Evolutionary conservation across 1,140 invertebrate species (phyloP).

Genomic region (Microplitis demolitor): DNA sequence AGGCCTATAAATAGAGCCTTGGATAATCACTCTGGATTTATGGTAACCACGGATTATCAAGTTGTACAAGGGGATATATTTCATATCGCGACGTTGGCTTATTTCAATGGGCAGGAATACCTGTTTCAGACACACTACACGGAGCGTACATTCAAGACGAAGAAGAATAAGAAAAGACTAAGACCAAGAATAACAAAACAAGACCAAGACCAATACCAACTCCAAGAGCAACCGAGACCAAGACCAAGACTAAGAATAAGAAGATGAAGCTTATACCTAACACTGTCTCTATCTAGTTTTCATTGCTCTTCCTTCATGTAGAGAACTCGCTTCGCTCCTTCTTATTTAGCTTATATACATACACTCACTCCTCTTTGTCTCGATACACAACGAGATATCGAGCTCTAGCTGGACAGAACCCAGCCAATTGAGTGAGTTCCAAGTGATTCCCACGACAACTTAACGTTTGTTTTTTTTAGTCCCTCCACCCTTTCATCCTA

Average conservation of each 20-base stretch:
- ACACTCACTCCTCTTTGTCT: slow-evolving; percentile 1
- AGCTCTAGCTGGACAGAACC: too few species aligned
- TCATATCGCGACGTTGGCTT: slow-evolving; percentile 61
- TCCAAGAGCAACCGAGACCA: neutral
- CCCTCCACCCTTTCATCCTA: neutral
- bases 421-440: neutral
- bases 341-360: too few species aligned
- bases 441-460: slow-evolving; percentile 16
- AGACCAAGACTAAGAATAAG: neutral
- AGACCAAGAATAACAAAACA: slow-evolving; percentile 2
- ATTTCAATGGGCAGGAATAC: slow-evolving; percentile 58
- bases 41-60: slow-evolving; percentile 64
- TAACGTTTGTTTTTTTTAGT: neutral
- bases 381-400: neutral
- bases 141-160: neutral
- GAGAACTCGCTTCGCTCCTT: too few species aligned
- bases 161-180: slow-evolving; percentile 1
- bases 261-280: neutral
- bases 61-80: slow-evolving; percentile 62
- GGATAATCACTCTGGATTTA: slow-evolving; percentile 64
- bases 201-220: neutral
- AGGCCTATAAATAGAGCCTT: slow-evolving; percentile 60
- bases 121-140: slow-evolving; percentile 40
- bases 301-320: too few species aligned
- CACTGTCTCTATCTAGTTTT: too few species aligned